Percentiles rank a stretch among this genome's conserved stretches.
Evolutionary conservation across 2,113 vertebrate genomes (phyloP).

Genomic region (Siniperca knerii): DNA sequence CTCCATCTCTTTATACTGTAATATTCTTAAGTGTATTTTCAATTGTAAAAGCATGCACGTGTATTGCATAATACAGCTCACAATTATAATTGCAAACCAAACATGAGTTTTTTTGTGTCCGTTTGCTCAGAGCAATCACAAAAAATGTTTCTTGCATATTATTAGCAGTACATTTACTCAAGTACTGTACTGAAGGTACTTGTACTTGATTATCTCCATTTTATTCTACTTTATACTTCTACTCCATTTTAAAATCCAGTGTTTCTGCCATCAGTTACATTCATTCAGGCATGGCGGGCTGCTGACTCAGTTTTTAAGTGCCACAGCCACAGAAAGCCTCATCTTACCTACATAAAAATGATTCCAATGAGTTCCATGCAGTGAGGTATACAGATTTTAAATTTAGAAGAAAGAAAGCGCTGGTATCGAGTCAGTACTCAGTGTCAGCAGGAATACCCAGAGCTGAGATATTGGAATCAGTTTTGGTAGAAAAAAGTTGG

Average conservation of each 20-base stretch:
- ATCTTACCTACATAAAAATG: neutral
- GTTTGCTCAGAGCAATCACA: neutral
- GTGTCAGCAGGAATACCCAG: neutral
- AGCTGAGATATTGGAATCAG: neutral
- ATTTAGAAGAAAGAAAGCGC: neutral
- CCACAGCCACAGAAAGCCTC: neutral
- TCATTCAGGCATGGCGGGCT: neutral
- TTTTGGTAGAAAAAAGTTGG: neutral
- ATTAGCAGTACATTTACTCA: slow-evolving; percentile 5
- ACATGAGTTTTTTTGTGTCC: slow-evolving; percentile 2
- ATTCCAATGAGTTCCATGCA: neutral
- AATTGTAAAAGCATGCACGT: slow-evolving; percentile 16
- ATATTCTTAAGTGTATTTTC: slow-evolving; percentile 58
- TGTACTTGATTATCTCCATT: neutral
- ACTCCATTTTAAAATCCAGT: neutral
- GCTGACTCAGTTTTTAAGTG: neutral
- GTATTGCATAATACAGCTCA: slow-evolving; percentile 42
- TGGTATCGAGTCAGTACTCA: neutral
- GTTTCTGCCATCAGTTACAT: neutral
- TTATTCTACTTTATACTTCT: neutral
- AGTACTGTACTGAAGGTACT: neutral
- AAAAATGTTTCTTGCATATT: neutral
- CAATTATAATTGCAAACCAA: slow-evolving; percentile 21
- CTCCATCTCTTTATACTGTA: slow-evolving; percentile 49
- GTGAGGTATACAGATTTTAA: neutral